Base-by-base conservation (phyloP, 2,797 vertebrate genomes). In the Hypotaenidia okinawae region DNA sequence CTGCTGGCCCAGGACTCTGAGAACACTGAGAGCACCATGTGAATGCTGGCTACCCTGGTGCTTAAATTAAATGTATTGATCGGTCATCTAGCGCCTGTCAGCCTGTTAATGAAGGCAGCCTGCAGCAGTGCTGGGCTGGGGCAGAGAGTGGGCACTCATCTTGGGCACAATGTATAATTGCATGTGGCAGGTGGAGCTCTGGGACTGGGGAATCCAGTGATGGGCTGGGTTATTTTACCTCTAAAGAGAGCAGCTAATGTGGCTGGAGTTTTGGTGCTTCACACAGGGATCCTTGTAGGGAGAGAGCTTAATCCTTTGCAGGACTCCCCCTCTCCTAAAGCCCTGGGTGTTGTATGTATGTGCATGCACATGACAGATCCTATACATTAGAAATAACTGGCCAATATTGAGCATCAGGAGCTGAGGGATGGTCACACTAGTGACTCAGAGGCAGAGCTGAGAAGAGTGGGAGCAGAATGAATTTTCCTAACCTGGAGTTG, bases 21-120 rank as follows among this genome's bases (percentile, higher is more conserved):
- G 39, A 92, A 32, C 0, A 11, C 2, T 3, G 18, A 27, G 4
- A 63, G 66, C 22, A 62, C 5, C 5, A 9, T 2, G 73, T 25
- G 73, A 74, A 57, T 3, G 72, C 49, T 73, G 11, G 5, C 33
- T 5, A 1, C 0, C 13, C 55, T 2, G 67, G 39, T 5, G 41
- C 33, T n/a, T 25, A 33, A 96, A 58, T 94, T 72, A 76, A 89
- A 33, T 10, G n/a, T 73, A 95, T 96, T 54, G 94, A 96, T 91
- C 57, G 11, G 83, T 8, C 57, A 51, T 21, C 37, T 30, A 58
- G 47, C 0, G 22, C 43, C 37, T 1, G 41, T 16, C 35, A 49
- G 66, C 2, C 4, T 61, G 74, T 64, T 95, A 95, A 96, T 55
- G 74, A 94, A 84, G 64, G 63, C 83, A 91, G 87, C 79, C 87